Conservation (phyloP, 2,888 invertebrate species). For the Lordiphosa andalusiaca region DNA sequence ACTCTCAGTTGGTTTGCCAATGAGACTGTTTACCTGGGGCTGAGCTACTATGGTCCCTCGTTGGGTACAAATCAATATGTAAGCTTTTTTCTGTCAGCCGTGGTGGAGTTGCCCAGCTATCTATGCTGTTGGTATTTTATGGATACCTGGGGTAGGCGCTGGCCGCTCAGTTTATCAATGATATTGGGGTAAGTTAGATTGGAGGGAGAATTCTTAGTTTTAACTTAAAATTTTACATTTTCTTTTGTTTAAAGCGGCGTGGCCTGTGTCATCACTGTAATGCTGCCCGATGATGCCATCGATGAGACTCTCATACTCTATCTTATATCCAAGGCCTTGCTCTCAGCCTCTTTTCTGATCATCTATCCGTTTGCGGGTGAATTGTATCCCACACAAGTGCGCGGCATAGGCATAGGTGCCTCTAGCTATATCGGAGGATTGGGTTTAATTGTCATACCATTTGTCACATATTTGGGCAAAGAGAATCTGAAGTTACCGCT, state of each 20-base stretch:
- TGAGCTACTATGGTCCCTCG: constrained; percentile 94
- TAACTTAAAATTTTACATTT: not conserved
- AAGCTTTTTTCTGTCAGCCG: constrained; percentile 92
- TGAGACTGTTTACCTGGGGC: constrained; percentile 94
- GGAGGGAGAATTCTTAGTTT: not conserved
- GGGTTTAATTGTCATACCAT: constrained; percentile 93
- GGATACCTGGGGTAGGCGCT: constrained; percentile 92
- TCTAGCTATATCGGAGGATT: constrained; percentile 94
- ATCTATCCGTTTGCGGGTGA: constrained; percentile 96
- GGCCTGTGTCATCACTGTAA: constrained; percentile 91
- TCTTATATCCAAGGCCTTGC: constrained; percentile 91
- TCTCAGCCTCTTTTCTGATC: constrained; percentile 94
- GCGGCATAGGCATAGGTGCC: constrained; percentile 94
- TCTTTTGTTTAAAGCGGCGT: constrained; percentile 83
- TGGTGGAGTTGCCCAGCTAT: constrained; percentile 94
- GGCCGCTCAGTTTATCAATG: constrained; percentile 93
- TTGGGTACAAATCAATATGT: constrained; percentile 93
- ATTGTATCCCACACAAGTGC: constrained; percentile 92
- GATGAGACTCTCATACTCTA: constrained; percentile 88
- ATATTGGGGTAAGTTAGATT: constrained; percentile 89
- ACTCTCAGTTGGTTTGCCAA: constrained; percentile 96
- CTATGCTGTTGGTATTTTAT: constrained; percentile 93
- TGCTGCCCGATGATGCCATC: constrained; percentile 89
- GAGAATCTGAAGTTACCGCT: constrained; percentile 91
- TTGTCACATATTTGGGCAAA: constrained; percentile 93